A percentile compares a stretch with the other conserved stretches of the same genome.
These are phyloP conservation scores for Sepiola atlantica DNA, from an alignment of 2,888 invertebrate genomes.

Conservation along the genomic window DNA sequence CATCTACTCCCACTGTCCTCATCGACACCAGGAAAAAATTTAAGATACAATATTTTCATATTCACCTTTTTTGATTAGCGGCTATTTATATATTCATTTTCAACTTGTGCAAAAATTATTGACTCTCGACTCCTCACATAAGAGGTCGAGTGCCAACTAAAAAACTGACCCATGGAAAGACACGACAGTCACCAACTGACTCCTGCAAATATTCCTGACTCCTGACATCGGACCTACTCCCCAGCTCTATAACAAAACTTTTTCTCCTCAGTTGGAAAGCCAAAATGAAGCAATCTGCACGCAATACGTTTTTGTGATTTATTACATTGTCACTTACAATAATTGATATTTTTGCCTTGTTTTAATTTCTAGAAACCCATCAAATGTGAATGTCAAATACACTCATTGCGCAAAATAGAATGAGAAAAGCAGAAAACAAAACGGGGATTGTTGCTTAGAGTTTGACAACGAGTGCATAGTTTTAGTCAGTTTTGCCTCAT, in stretches of 20 bases:
- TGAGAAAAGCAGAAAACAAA: neutral
- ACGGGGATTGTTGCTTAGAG: neutral
- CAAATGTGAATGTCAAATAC: neutral
- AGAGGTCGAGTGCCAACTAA: no score
- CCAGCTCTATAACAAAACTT: neutral
- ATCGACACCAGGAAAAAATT: no score
- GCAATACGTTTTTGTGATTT: neutral
- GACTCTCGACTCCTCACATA: no score
- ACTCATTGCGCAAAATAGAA: neutral
- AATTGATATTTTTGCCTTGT: neutral
- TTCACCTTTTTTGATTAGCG: no score
- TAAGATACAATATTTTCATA: no score
- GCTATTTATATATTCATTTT: no score
- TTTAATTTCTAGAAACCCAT: constrained; percentile 22
- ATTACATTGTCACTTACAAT: neutral
- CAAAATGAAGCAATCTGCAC: neutral
- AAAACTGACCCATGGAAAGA: no score
- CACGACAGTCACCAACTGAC: no score
- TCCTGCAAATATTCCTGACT: no score
- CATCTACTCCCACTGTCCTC: no score
- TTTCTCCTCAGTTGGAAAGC: neutral
- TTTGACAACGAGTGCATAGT: neutral
- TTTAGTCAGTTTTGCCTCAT: neutral
- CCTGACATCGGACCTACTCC: no score
- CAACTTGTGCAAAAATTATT: no score